Percentiles rank a stretch among this genome's conserved stretches.
Evolutionary conservation across 2,113 vertebrate genomes (phyloP).

Genomic region (Cryptotis parvus): DNA sequence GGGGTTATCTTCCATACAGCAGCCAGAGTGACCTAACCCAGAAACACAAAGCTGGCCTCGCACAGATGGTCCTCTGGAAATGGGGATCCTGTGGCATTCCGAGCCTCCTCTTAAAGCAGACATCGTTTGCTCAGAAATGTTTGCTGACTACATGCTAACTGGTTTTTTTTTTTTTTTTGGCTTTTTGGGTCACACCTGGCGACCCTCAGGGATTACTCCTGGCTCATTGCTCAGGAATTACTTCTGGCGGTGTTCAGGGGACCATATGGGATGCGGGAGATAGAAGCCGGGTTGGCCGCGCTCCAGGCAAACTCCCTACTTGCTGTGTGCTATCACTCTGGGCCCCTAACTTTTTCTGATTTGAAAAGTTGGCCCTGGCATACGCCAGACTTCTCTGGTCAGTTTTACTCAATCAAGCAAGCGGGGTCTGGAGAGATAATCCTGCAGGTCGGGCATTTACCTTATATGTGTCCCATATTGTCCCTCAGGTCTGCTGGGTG

Average conservation of each 20-base stretch:
- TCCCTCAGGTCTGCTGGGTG: too few relatives aligned
- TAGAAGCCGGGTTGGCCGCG: too few relatives aligned
- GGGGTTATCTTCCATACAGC: neutral
- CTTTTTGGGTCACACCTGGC: too few relatives aligned
- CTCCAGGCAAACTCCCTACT: too few relatives aligned
- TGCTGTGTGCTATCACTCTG: too few relatives aligned
- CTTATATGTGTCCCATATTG: too few relatives aligned
- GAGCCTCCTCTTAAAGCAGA: neutral
- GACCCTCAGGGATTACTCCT: too few relatives aligned
- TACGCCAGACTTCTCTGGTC: neutral
- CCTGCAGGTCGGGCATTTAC: too few relatives aligned
- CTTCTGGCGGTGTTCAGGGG: too few relatives aligned
- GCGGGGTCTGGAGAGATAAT: too few relatives aligned
- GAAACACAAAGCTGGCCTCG: neutral
- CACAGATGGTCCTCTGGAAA: neutral
- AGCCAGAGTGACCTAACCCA: neutral
- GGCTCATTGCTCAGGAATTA: too few relatives aligned
- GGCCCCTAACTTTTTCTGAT: slow-evolving; percentile 1
- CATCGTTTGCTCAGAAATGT: slow-evolving; percentile 32
- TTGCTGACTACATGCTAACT: neutral
- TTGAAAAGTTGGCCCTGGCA: neutral
- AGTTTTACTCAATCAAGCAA: neutral
- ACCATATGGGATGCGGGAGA: too few relatives aligned
- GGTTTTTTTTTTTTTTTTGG: neutral
- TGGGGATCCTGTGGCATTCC: neutral